Conservation (phyloP, 2,113 vertebrate genomes). For the Ciconia boyciana region DNA sequence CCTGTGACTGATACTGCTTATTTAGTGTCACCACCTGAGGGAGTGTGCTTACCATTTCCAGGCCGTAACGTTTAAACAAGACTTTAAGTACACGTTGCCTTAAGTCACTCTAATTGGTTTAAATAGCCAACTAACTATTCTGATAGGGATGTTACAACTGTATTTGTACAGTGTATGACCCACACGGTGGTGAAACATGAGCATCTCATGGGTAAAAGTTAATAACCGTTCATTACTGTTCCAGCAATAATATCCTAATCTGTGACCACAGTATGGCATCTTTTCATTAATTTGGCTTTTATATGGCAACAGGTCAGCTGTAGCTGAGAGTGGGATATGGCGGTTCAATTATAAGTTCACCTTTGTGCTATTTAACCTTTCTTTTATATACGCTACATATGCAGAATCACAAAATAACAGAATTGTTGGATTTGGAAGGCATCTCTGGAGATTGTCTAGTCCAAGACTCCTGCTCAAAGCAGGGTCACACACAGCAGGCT, state of each 20-base stretch:
- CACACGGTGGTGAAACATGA: background rate
- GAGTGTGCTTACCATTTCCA: background rate
- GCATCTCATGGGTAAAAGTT: background rate
- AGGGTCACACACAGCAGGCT: background rate
- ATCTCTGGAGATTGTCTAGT: background rate
- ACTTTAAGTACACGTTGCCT: conserved; percentile 45
- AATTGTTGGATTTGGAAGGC: background rate
- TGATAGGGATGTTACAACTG: background rate
- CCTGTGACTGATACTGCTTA: conserved; percentile 15
- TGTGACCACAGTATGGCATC: background rate
- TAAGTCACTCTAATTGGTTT: background rate
- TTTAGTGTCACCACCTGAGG: conserved; percentile 9
- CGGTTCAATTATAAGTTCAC: background rate
- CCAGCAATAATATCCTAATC: background rate
- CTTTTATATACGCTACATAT: background rate
- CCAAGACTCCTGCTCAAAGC: background rate
- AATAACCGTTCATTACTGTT: background rate
- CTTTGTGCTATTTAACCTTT: background rate
- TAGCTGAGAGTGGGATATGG: background rate
- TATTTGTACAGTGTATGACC: background rate
- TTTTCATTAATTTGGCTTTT: background rate
- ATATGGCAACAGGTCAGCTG: background rate
- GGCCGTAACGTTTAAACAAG: background rate
- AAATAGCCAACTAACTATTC: background rate
- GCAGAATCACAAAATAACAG: background rate